Conservation (phyloP, 2,888 invertebrate genomes). For the Ornithoptera priamus region DNA sequence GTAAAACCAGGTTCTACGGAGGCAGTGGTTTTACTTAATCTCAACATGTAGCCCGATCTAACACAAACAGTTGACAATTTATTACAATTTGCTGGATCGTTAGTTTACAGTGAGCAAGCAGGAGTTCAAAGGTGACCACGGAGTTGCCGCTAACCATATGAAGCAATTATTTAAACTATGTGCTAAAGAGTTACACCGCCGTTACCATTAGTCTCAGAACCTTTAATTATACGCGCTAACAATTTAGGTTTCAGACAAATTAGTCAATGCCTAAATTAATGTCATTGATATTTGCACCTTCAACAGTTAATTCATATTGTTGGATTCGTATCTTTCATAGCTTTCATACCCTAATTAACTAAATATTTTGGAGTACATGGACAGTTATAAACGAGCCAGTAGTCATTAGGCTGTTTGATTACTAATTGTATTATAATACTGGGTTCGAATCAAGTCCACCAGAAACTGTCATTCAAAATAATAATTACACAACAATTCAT, state of each 20-base stretch:
- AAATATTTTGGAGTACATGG: not conserved
- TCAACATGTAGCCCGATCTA: slow-evolving; percentile 9
- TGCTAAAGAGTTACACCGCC: slow-evolving; percentile 26
- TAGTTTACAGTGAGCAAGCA: slow-evolving; percentile 14
- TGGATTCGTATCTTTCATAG: not conserved
- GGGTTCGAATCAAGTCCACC: too few species aligned
- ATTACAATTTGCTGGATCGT: slow-evolving; percentile 2
- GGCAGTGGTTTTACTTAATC: not conserved
- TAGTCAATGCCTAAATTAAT: slow-evolving; percentile 8
- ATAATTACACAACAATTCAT: too few species aligned
- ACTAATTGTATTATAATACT: too few species aligned
- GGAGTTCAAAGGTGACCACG: slow-evolving; percentile 46
- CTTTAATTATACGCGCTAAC: not conserved
- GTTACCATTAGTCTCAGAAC: slow-evolving; percentile 10
- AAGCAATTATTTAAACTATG: slow-evolving; percentile 41
- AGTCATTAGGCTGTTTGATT: too few species aligned
- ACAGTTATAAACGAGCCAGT: too few species aligned
- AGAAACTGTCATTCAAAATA: too few species aligned
- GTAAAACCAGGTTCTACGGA: not conserved
- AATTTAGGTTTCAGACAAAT: slow-evolving; percentile 14
- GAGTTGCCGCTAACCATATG: slow-evolving; percentile 35
- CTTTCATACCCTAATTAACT: not conserved
- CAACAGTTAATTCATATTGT: not conserved
- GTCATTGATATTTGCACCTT: not conserved
- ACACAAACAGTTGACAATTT: slow-evolving; percentile 8